Conservation (phyloP, 2,113 vertebrate genomes). For the Phainopepla nitens region DNA sequence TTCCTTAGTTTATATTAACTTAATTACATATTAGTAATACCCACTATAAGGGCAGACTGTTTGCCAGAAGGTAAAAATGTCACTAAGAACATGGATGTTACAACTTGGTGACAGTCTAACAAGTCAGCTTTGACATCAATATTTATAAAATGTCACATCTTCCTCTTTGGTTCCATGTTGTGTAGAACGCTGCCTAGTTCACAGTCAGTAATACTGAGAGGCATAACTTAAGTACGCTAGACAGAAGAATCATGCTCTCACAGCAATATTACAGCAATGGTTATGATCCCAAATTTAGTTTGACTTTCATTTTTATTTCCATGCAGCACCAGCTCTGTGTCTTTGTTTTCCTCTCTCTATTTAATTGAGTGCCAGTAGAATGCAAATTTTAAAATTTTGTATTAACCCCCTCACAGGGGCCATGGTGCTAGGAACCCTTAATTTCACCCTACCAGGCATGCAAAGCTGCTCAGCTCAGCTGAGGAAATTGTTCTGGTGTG, state of each 20-base stretch:
- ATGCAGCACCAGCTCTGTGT: not conserved
- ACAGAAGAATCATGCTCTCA: not conserved
- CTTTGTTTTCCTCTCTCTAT: not conserved
- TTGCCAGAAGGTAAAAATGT: not conserved
- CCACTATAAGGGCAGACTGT: not conserved
- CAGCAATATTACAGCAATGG: not conserved
- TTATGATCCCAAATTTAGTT: not conserved
- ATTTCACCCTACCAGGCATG: accelerated
- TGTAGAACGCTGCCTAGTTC: not conserved
- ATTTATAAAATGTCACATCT: not conserved
- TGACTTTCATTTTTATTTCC: not conserved
- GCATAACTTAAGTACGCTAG: not conserved
- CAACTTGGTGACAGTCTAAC: not conserved
- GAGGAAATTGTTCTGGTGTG: not conserved
- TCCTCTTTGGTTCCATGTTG: not conserved
- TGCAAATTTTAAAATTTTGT: not conserved
- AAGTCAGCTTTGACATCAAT: not conserved
- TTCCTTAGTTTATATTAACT: not conserved
- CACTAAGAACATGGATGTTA: not conserved
- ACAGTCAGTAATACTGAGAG: not conserved
- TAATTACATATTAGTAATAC: not conserved
- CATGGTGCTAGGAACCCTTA: not conserved
- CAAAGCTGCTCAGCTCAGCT: not conserved
- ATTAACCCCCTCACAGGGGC: not conserved
- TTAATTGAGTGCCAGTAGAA: not conserved